Conservation (phyloP, 2,888 invertebrate species). For the Drepanosiphum platanoidis region DNA sequence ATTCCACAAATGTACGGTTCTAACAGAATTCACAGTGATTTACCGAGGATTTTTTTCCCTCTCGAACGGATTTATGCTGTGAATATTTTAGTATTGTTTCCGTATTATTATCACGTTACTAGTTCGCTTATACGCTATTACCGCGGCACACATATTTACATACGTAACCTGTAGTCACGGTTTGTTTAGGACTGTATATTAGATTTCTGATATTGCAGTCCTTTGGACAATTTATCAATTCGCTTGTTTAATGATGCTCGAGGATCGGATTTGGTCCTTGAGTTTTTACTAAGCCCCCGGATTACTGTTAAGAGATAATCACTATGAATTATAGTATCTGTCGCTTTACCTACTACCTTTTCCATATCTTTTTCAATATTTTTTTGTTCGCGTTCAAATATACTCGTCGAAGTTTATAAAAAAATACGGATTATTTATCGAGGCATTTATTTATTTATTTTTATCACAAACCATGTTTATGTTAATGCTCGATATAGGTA, state of each 20-base stretch:
- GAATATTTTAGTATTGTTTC: not conserved
- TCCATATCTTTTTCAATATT: slow-evolving; percentile 5
- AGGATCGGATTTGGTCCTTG: slow-evolving; percentile 16
- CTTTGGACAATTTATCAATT: slow-evolving; percentile 34
- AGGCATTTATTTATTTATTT: no score
- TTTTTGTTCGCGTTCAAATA: not conserved
- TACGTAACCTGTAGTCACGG: slow-evolving; percentile 37
- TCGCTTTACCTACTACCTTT: not conserved
- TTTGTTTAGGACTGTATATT: slow-evolving; percentile 23
- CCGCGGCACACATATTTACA: not conserved
- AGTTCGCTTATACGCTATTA: not conserved
- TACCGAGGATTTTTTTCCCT: not conserved
- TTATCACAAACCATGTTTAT: no score
- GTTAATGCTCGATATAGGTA: no score
- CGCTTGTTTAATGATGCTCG: slow-evolving; percentile 2
- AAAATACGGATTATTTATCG: not conserved
- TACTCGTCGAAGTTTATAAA: not conserved
- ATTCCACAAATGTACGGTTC: not conserved
- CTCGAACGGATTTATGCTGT: not conserved
- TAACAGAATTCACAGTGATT: not conserved
- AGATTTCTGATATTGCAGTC: slow-evolving; percentile 60
- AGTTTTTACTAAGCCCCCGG: not conserved
- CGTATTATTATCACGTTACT: slow-evolving; percentile 13
- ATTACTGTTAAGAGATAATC: slow-evolving; percentile 27
- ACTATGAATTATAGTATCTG: slow-evolving; percentile 11